A percentile compares a stretch with the other conserved stretches of the same genome.
These are phyloP conservation scores for Tauraco erythrolophus DNA, from an alignment of 2,113 vertebrate species.

Conservation along the genomic window DNA sequence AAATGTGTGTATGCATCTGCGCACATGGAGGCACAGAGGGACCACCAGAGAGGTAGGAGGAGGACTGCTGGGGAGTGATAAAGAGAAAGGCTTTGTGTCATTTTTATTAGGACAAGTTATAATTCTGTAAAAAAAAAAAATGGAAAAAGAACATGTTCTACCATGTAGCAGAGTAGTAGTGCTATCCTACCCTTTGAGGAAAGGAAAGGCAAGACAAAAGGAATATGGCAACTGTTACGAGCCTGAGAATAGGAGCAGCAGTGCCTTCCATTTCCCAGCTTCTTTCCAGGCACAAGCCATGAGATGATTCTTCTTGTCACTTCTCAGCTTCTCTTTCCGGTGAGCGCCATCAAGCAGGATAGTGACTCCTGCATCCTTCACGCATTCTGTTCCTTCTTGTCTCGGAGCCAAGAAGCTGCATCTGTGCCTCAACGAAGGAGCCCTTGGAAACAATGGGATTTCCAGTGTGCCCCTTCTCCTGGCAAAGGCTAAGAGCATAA, in stretches of 20 bases:
- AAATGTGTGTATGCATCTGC: background rate
- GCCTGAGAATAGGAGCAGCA: background rate
- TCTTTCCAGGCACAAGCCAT: background rate
- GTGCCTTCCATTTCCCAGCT: background rate
- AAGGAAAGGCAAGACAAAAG: background rate
- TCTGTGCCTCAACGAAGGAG: conserved; percentile 16
- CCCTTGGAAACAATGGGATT: conserved; percentile 33
- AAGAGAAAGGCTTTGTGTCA: background rate
- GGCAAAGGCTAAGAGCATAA: conserved; percentile 50
- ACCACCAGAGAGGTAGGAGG: background rate
- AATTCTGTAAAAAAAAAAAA: background rate
- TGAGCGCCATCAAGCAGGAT: background rate
- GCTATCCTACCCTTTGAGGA: background rate
- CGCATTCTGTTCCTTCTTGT: conserved; percentile 57
- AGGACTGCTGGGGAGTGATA: background rate
- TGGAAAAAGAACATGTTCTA: background rate
- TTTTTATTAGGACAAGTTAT: background rate
- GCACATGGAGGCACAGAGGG: background rate
- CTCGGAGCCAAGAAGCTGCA: conserved; percentile 25
- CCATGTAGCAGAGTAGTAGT: background rate
- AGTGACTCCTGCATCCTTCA: conserved; percentile 57
- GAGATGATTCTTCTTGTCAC: conserved; percentile 29
- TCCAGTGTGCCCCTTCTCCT: conserved; percentile 40
- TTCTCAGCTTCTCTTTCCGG: conserved; percentile 47
- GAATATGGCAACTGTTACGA: background rate